A percentile compares a stretch with the other conserved stretches of the same genome.
Conservation (phyloP, 2,888 invertebrate genomes). For the Netelia inedita region DNA sequence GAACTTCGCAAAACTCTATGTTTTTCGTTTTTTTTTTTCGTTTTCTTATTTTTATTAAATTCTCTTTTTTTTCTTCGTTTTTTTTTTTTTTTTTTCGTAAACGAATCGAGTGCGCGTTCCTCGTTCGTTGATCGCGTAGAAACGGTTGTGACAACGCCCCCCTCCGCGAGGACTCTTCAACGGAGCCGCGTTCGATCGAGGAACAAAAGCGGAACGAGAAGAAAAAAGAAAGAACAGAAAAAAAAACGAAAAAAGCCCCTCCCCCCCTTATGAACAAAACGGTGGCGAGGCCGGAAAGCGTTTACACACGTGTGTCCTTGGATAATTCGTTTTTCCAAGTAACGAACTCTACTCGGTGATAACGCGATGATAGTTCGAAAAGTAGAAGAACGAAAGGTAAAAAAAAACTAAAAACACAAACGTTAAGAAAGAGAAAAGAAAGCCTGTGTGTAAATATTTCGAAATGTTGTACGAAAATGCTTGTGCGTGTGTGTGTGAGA, state of each 20-base stretch:
- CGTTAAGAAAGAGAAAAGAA: constrained; percentile 16
- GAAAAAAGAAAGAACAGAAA: background rate
- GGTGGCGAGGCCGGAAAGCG: too few species aligned
- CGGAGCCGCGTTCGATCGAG: background rate
- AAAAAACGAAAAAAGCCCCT: background rate
- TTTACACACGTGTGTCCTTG: constrained; percentile 1
- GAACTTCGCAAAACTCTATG: constrained; percentile 34
- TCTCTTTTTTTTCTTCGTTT: background rate
- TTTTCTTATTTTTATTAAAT: background rate
- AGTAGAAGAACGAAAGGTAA: too few species aligned
- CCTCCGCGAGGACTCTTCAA: constrained; percentile 2
- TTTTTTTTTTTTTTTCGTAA: constrained; percentile 35
- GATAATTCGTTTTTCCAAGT: constrained; percentile 5
- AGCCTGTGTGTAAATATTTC: constrained; percentile 51
- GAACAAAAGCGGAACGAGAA: background rate
- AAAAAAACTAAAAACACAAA: too few species aligned
- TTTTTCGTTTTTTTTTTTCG: constrained; percentile 18
- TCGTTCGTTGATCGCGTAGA: constrained; percentile 3
- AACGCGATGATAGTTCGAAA: background rate
- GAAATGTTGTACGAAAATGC: constrained; percentile 9
- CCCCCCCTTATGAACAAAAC: too few species aligned
- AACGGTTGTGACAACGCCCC: background rate
- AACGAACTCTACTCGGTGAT: constrained; percentile 6
- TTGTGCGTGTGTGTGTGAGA: background rate
- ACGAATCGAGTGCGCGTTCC: constrained; percentile 30